Base-by-base conservation (phyloP, 2,113 vertebrate species). In the Ursus arctos region DNA sequence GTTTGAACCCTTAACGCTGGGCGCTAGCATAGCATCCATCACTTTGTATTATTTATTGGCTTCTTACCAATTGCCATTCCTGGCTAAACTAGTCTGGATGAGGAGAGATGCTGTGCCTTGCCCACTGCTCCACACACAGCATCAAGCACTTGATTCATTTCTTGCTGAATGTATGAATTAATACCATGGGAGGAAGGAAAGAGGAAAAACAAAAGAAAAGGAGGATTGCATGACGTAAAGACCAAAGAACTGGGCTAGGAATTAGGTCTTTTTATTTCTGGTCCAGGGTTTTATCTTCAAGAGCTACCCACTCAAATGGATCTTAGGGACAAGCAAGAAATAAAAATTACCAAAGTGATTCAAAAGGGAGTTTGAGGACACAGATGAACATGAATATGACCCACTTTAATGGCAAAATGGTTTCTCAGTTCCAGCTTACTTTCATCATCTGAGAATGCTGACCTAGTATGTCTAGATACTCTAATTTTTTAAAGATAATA, bases 81-180 rank as follows among this genome's bases (percentile, higher is more conserved):
- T 82, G 51, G 11, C 7, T 55, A 6, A 79, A 67, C 7, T 83
- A 61, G 9, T 28, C 10, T 86, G 31, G 84, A 24, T 36, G 49
- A 89, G 14, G 11, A 61, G 43, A 69, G 6, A 22, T 28, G 0
- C 2, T 69, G 5, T 51, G 6, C 67, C 33, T 57, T 90, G 5
- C 24, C 3, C 4, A 18, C 2, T 83, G 40, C 51, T 74, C 8
- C 40, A 15, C 4, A 7, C 7, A 59, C 0, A 47, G 31, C 9
- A 31, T 15, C 4, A 26, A 40, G 15, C 22, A 82, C 1, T 51
- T 36, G 13, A 65, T 69, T 33, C 28, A 24, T 6, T 76, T 87
- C 33, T 69, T 80, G 2, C 7, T 55, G 24, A 96, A 63, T 69
- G 0, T 67, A 19, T 57, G 24, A 49, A 16, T 51, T 16, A 72